Conservation (phyloP, 2,888 invertebrate species). For the Dicycla oo region DNA sequence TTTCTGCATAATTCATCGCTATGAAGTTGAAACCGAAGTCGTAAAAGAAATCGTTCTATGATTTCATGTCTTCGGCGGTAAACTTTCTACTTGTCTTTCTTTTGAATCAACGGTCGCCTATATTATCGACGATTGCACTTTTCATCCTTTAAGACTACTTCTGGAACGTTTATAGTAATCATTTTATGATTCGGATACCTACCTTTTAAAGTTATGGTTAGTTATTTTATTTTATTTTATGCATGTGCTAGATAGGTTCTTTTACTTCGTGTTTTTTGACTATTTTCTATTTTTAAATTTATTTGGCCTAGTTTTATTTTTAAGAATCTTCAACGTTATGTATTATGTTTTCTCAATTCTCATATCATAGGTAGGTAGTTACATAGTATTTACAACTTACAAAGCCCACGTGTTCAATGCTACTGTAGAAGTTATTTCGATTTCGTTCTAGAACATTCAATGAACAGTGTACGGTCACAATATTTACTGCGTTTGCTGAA, state of each 20-base stretch:
- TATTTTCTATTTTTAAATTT: neutral
- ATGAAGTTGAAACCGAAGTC: slow-evolving; percentile 90
- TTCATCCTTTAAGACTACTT: slow-evolving; percentile 60
- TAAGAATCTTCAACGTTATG: neutral
- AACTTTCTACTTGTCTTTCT: slow-evolving; percentile 87
- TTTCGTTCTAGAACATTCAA: slow-evolving; percentile 38
- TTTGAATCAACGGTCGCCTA: slow-evolving; percentile 82
- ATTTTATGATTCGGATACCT: slow-evolving; percentile 15
- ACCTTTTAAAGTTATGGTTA: slow-evolving; percentile 1
- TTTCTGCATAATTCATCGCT: slow-evolving; percentile 90
- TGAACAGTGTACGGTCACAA: slow-evolving; percentile 44
- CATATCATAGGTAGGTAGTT: neutral
- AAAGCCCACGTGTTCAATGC: neutral
- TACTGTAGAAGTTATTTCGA: slow-evolving; percentile 1
- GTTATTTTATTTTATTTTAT: neutral
- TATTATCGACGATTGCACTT: slow-evolving; percentile 73
- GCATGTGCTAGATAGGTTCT: neutral
- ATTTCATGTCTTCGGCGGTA: slow-evolving; percentile 88
- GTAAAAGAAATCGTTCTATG: slow-evolving; percentile 90
- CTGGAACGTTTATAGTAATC: slow-evolving; percentile 44
- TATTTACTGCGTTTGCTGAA: slow-evolving; percentile 58
- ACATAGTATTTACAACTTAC: neutral
- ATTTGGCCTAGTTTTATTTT: neutral
- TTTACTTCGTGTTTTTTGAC: neutral
- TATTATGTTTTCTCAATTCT: neutral